These are phyloP conservation scores for Oreocharis arfaki DNA, from an alignment of 2,113 vertebrate genomes.

Conservation along the genomic window DNA sequence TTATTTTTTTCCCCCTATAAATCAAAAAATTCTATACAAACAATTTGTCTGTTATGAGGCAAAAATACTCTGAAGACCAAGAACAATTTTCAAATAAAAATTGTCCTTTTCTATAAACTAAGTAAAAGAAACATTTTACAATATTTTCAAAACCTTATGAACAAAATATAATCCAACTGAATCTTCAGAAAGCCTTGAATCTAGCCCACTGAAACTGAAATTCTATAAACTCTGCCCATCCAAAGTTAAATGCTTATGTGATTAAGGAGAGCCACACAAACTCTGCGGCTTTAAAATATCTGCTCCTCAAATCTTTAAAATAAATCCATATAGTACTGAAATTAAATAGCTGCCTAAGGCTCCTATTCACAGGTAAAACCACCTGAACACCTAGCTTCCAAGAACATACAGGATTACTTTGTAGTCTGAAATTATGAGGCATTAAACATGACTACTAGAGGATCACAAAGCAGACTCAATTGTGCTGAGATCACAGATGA, in stretches of 20 bases:
- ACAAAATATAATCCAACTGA: neutral
- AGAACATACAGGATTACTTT: neutral
- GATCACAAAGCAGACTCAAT: neutral
- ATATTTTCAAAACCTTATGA: neutral
- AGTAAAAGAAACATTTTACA: neutral
- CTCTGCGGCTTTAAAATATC: neutral
- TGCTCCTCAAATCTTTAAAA: neutral
- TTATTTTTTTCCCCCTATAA: neutral
- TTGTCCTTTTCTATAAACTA: neutral
- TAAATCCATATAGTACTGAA: neutral
- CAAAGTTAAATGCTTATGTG: neutral
- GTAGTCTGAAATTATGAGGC: neutral
- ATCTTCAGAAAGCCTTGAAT: neutral
- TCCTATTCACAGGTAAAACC: neutral
- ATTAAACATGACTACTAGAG: neutral
- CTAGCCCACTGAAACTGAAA: neutral
- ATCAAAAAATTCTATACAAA: neutral
- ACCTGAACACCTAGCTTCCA: neutral
- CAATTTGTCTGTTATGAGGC: fast-evolving
- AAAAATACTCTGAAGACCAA: neutral
- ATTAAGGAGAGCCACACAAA: neutral
- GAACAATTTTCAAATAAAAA: neutral
- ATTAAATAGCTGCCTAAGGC: neutral
- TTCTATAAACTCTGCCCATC: neutral
- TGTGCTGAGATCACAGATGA: neutral